A percentile compares a stretch with the other conserved stretches of the same genome.
phyloP scores from a whole-genome alignment of 2,888 invertebrate genomes.

The Oscheius sp. region DNA sequence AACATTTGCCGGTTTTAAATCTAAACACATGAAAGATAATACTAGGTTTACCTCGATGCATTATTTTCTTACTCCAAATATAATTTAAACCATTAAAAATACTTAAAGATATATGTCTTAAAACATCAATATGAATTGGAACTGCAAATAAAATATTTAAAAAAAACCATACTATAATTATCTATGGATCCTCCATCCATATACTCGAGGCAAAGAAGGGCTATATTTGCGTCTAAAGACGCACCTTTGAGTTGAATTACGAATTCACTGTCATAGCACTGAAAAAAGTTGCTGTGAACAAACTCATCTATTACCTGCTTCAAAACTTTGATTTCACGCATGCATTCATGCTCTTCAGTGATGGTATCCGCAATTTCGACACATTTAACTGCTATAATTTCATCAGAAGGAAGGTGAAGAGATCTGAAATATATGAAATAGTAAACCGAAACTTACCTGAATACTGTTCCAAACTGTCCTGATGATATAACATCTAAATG shows the following conservation, averaged over 20 bases:
- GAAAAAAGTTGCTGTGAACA: not conserved
- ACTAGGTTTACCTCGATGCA: slow-evolving; percentile 24
- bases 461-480: slow-evolving; percentile 30
- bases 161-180: not conserved
- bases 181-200: slow-evolving; percentile 24
- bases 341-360: not conserved
- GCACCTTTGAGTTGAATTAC: slow-evolving; percentile 20
- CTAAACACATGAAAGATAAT: not conserved
- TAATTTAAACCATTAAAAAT: slow-evolving; percentile 21
- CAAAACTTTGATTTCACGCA: slow-evolving; percentile 15
- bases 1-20: slow-evolving; percentile 25
- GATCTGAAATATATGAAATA: slow-evolving; percentile 6
- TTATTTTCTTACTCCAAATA: slow-evolving; percentile 23
- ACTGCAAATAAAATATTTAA: not conserved
- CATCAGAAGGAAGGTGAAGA: slow-evolving; percentile 26
- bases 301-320: slow-evolving; percentile 3
- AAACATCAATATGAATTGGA: slow-evolving; percentile 1
- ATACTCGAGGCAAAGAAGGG: slow-evolving; percentile 22
- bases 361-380: slow-evolving; percentile 4
- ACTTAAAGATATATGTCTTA: slow-evolving; percentile 12
- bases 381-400: slow-evolving; percentile 25
- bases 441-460: not conserved
- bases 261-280: slow-evolving; percentile 22
- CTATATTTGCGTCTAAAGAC: slow-evolving; percentile 8
- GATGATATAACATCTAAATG: slow-evolving; percentile 8